Percentiles rank a stretch among this genome's conserved stretches.
Evolutionary conservation across 2,113 vertebrate species (phyloP).

Genomic region (Labeo catla): DNA sequence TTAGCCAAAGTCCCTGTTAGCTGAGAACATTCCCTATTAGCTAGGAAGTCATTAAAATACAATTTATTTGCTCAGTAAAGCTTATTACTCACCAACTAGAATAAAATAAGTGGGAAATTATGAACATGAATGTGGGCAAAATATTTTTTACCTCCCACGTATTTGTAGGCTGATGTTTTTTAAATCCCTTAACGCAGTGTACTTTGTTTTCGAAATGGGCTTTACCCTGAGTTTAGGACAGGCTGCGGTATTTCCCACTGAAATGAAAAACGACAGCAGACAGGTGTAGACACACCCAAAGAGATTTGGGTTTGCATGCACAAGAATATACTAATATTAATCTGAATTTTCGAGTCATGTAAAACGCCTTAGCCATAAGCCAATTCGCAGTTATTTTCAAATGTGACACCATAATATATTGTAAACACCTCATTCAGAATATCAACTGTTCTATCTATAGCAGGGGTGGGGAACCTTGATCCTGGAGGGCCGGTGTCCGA

Average conservation of each 20-base stretch:
- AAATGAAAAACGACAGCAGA: not conserved
- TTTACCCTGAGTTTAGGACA: slow-evolving; percentile 6
- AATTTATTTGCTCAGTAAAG: not conserved
- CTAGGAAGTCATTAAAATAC: not conserved
- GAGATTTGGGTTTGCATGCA: not conserved
- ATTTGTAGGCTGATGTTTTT: not conserved
- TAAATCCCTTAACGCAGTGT: not conserved
- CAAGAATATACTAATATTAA: not conserved
- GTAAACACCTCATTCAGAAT: too few species aligned
- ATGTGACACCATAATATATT: not conserved
- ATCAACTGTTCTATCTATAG: too few species aligned
- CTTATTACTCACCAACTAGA: not conserved
- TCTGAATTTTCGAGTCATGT: not conserved
- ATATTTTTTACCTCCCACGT: not conserved
- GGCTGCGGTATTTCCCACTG: not conserved
- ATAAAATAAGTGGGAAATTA: not conserved
- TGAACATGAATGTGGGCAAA: not conserved
- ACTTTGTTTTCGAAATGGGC: slow-evolving; percentile 8
- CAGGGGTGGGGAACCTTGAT: too few species aligned
- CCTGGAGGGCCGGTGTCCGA: too few species aligned
- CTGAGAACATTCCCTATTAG: not conserved
- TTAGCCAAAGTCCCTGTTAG: too few species aligned
- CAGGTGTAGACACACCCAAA: slow-evolving; percentile 2
- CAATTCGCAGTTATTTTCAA: not conserved
- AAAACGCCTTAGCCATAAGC: not conserved